Percentiles rank a stretch among this genome's conserved stretches.
Conservation (phyloP, 2,797 vertebrate genomes). For the Pangasius sanitwongsei region DNA sequence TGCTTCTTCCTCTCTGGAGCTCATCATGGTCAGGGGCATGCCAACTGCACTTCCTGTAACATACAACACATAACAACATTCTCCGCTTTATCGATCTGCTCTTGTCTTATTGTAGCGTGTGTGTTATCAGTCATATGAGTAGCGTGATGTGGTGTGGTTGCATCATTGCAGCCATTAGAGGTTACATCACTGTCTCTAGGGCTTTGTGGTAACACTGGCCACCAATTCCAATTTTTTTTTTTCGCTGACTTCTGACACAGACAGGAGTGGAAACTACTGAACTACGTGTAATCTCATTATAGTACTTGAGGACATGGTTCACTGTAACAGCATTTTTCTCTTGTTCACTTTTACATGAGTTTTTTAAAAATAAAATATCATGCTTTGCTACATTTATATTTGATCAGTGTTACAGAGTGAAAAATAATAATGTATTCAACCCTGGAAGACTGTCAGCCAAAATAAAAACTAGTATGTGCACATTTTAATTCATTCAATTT, state of each 20-base stretch:
- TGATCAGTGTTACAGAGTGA: background rate
- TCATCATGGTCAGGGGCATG: constrained; percentile 91
- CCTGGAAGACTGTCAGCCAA: background rate
- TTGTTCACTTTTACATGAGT: background rate
- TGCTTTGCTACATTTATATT: no score
- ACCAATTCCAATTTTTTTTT: background rate
- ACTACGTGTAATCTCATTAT: background rate
- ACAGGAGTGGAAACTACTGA: no score
- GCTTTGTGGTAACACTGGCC: constrained; percentile 16
- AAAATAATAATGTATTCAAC: background rate
- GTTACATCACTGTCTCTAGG: constrained; percentile 57
- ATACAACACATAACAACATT: constrained; percentile 35
- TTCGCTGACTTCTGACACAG: background rate
- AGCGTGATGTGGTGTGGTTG: constrained; percentile 52
- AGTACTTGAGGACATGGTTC: background rate
- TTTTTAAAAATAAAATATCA: background rate
- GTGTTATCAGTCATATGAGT: constrained; percentile 13
- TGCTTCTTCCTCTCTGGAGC: constrained; percentile 89
- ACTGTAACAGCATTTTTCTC: background rate
- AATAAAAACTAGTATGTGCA: background rate
- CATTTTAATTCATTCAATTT: background rate
- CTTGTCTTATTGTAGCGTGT: background rate
- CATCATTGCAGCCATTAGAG: constrained; percentile 59
- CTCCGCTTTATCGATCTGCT: background rate
- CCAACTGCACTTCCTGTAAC: constrained; percentile 78